phyloP scores from a whole-genome alignment of 1,140 invertebrate species.

The Colletes latitarsis region DNA sequence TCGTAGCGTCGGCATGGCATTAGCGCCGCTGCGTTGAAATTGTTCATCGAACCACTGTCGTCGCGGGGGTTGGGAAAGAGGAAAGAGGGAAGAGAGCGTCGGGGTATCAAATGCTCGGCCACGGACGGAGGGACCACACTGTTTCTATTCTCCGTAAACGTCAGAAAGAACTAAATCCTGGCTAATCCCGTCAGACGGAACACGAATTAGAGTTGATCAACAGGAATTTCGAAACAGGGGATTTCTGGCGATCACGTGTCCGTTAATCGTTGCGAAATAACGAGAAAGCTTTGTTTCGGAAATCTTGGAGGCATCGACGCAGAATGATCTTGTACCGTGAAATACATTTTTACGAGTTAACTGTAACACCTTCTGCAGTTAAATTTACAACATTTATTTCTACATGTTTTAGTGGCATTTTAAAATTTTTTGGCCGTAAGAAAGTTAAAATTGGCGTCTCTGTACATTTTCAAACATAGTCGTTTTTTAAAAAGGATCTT shows the following conservation, averaged over 20 bases:
- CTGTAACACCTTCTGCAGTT: too few species aligned
- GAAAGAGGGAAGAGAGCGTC: not conserved
- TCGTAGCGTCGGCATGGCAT: slow-evolving; percentile 57
- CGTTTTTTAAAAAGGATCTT: too few species aligned
- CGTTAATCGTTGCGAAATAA: not conserved
- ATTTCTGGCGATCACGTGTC: not conserved
- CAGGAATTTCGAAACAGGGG: not conserved
- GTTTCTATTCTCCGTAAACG: slow-evolving; percentile 38
- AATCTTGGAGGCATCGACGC: too few species aligned
- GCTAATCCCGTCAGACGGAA: slow-evolving; percentile 27
- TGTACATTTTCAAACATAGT: too few species aligned
- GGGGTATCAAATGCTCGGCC: not conserved
- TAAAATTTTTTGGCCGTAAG: too few species aligned
- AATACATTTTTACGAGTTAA: too few species aligned
- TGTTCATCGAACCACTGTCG: slow-evolving; percentile 46
- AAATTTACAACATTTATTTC: too few species aligned
- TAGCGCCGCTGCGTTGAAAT: slow-evolving; percentile 54
- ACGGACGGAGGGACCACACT: not conserved
- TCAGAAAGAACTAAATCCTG: slow-evolving; percentile 8
- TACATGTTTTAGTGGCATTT: too few species aligned
- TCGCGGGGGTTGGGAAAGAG: not conserved
- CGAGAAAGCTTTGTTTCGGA: not conserved
- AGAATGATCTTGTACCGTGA: too few species aligned
- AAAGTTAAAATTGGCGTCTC: too few species aligned
- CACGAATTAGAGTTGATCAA: not conserved